Conservation (phyloP, 92 coral and sea anemone species). For the Epizoanthus rinbou region DNA sequence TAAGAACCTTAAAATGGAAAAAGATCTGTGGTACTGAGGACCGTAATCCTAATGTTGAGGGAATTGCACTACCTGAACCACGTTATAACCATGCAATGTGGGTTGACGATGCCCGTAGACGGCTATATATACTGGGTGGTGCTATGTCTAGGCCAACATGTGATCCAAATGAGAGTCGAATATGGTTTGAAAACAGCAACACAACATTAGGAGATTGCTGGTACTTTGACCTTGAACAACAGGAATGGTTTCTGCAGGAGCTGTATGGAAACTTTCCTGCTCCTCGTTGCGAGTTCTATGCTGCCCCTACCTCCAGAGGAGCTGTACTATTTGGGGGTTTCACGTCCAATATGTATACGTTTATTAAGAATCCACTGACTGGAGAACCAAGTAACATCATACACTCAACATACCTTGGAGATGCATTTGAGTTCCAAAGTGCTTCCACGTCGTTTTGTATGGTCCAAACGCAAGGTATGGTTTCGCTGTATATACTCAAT, state of each 20-base stretch:
- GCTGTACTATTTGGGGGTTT: slow-evolving; percentile 33
- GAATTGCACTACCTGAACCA: slow-evolving; percentile 20
- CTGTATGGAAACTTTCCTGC: slow-evolving; percentile 31
- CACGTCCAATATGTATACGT: slow-evolving; percentile 13
- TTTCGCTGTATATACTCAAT: too few relatives aligned
- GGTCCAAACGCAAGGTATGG: slow-evolving; percentile 23
- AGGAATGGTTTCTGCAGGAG: slow-evolving; percentile 1
- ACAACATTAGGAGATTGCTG: slow-evolving; percentile 24
- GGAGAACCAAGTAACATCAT: neutral
- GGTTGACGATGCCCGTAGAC: neutral
- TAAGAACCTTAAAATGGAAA: neutral
- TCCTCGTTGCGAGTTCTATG: slow-evolving; percentile 14
- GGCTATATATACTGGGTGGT: slow-evolving; percentile 30
- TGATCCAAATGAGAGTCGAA: neutral
- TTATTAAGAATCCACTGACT: neutral
- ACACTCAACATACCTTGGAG: slow-evolving; percentile 12
- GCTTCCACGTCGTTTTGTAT: slow-evolving; percentile 26
- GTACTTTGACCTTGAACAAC: slow-evolving; percentile 20
- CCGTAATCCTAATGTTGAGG: slow-evolving; percentile 34
- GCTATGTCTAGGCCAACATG: slow-evolving; percentile 7
- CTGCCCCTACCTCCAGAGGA: slow-evolving; percentile 25
- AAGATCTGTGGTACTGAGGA: slow-evolving; percentile 20
- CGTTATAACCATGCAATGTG: slow-evolving; percentile 36
- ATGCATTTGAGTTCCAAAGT: slow-evolving; percentile 29
- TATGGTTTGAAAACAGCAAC: slow-evolving; percentile 3